Evolutionary conservation across 2,888 invertebrate species (phyloP).

Genomic region (Dascillus cervinus): DNA sequence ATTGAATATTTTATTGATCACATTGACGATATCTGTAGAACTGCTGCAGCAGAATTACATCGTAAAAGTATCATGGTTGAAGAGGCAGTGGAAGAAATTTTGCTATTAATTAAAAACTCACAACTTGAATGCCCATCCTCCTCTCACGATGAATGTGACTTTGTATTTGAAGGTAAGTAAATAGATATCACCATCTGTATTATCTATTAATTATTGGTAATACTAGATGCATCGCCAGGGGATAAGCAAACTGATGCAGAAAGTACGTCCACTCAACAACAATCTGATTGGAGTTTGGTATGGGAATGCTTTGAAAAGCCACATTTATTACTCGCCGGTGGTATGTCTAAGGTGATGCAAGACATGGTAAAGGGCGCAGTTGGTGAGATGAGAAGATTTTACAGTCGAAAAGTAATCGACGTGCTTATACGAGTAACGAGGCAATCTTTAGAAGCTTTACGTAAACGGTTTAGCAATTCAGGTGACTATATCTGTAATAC

Average conservation of each 20-base stretch:
- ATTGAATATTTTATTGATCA: conserved; percentile 79
- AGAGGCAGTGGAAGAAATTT: conserved; percentile 81
- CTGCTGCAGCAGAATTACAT: conserved; percentile 68
- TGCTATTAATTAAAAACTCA: conserved; percentile 66
- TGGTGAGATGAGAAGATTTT: conserved; percentile 82
- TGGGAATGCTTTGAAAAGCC: conserved; percentile 84
- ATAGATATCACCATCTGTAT: conserved; percentile 1
- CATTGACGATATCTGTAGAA: conserved; percentile 71
- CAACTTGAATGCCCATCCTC: conserved; percentile 40
- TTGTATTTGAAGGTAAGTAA: conserved; percentile 29
- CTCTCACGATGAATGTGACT: conserved; percentile 27
- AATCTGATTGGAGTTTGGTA: conserved; percentile 78
- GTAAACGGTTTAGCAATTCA: conserved; percentile 53
- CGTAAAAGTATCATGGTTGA: conserved; percentile 85
- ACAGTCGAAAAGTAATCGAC: conserved; percentile 86
- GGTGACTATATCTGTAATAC: conserved; percentile 7
- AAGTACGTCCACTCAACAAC: conserved; percentile 50
- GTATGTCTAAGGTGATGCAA: conserved; percentile 71
- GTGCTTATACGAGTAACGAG: conserved; percentile 81
- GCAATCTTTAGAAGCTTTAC: conserved; percentile 71
- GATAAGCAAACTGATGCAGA: conserved; percentile 48
- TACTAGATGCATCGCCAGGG: conserved; percentile 26
- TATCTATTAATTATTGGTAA: background rate
- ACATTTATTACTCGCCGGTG: conserved; percentile 59
- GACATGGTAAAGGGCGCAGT: conserved; percentile 85